phyloP scores from a whole-genome alignment of 2,113 vertebrate genomes.

The Perognathus longimembris region DNA sequence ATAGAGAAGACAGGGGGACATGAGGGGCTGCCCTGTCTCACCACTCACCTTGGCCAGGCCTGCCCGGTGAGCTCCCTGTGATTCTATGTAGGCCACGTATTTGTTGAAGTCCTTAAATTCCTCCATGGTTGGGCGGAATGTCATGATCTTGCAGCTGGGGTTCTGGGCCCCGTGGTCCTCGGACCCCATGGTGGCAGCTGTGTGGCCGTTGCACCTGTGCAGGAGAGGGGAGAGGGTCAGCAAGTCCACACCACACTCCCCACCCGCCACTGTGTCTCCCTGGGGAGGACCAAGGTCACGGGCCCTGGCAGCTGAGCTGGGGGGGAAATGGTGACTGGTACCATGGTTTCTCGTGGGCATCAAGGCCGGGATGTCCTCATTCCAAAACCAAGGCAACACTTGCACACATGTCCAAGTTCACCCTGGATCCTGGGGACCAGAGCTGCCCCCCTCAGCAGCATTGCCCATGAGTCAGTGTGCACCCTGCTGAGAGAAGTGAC shows the following conservation, averaged over 20 bases:
- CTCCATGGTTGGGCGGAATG: conserved; percentile 95
- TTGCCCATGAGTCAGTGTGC: accelerated
- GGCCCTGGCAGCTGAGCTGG: accelerated
- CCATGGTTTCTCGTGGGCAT: background rate
- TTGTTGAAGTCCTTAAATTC: conserved; percentile 96
- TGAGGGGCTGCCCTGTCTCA: too few relatives aligned
- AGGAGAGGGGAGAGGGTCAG: background rate
- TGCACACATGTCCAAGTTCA: background rate
- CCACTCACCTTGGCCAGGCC: conserved; percentile 96
- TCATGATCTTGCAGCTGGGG: conserved; percentile 98
- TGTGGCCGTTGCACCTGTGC: conserved; percentile 36
- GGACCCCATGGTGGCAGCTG: conserved; percentile 85
- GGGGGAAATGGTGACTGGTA: too few relatives aligned
- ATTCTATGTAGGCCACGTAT: conserved; percentile 96
- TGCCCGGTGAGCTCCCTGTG: conserved; percentile 95
- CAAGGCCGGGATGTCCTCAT: background rate
- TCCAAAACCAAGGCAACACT: background rate
- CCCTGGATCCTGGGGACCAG: background rate
- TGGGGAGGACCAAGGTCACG: background rate
- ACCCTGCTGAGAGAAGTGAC: background rate
- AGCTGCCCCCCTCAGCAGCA: background rate
- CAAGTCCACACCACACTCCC: accelerated
- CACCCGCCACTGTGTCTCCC: background rate
- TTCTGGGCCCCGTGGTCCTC: conserved; percentile 89
- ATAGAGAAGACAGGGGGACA: too few relatives aligned